These are phyloP conservation scores for Datnioides undecimradiatus DNA, from an alignment of 2,113 vertebrate genomes.

Conservation along the genomic window DNA sequence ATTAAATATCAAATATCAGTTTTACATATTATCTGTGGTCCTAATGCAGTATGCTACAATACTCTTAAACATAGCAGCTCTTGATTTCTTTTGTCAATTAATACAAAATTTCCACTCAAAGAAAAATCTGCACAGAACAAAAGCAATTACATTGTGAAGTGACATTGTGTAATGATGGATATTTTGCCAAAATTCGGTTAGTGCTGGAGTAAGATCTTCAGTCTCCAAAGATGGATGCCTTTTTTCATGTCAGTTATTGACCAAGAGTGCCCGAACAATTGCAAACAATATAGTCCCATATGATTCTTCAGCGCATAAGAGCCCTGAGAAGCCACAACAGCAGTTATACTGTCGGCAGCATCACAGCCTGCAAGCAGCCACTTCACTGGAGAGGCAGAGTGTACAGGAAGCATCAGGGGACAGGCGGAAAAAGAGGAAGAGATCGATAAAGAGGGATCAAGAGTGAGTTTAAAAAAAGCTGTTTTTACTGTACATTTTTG, in stretches of 20 bases:
- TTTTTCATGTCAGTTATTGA: conserved; percentile 33
- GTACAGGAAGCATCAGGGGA: conserved; percentile 52
- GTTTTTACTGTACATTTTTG: not conserved
- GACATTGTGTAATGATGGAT: not conserved
- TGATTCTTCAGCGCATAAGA: conserved; percentile 67
- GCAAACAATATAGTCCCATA: conserved; percentile 66
- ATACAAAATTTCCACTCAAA: not conserved
- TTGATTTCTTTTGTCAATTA: not conserved
- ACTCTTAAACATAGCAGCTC: not conserved
- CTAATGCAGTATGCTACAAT: not conserved
- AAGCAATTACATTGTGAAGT: not conserved
- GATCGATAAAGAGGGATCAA: not conserved
- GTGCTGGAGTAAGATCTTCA: conserved; percentile 6
- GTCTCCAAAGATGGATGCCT: conserved; percentile 34
- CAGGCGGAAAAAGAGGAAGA: conserved; percentile 39
- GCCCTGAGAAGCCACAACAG: conserved; percentile 63
- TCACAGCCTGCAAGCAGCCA: conserved; percentile 57
- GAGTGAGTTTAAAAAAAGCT: not conserved
- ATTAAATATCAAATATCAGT: no score
- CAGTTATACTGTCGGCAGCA: conserved; percentile 61
- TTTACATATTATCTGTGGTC: not conserved
- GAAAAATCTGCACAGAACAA: not conserved
- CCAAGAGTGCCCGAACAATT: conserved; percentile 64
- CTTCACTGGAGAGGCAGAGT: conserved; percentile 72
- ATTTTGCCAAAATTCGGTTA: conserved; percentile 8